Evolutionary conservation across 2,888 invertebrate genomes (phyloP), one percentile per base, ranked within the genome.

Genomic region (Drosophila neonasuta): DNA sequence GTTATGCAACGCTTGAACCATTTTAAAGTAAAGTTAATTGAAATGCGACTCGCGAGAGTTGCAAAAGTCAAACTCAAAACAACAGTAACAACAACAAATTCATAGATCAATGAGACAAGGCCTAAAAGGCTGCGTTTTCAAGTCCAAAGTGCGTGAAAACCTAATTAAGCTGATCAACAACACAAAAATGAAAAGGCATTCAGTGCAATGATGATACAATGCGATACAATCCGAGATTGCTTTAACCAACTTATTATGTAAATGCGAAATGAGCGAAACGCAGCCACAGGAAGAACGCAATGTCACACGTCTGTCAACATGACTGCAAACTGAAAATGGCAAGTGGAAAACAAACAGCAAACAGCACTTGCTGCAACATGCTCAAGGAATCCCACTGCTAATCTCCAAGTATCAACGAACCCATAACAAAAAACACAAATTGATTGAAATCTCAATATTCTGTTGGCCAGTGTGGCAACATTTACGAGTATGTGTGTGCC

Each of bases 231-330:
- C 46, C 3, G 45, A 24, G 68, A 67, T 67, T 52, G 72, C 71
- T 69, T 68, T 74, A 72, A 39, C 84, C 84, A 87, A 84, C 82
- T 69, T 62, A 71, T 71, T 78, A 86, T 83, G 86, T 74, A 81
- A 87, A 86, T 80, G 54, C 34, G n/a, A 32, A 41, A 44, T 50
- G 52, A 41, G 39, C 17, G 63, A 65, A 52, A 32, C 68, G 39
- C 45, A 61, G 76, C 66, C 76, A 74, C 87, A 87, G 87, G 88
- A 87, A 87, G 79, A 71, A 65, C 68, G 36, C 88, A 87, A 88
- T 88, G 87, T 55, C 87, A 74, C 74, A 65, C 70, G 77, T 74
- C 61, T 58, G 61, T 73, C 73, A 74, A 54, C 57, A 69, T 57
- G 68, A 61, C 36, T 66, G 46, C 58, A 70, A 67, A 68, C 67